These are phyloP conservation scores for Nematolebias whitei DNA, from an alignment of 2,113 vertebrate genomes.

Conservation along the genomic window DNA sequence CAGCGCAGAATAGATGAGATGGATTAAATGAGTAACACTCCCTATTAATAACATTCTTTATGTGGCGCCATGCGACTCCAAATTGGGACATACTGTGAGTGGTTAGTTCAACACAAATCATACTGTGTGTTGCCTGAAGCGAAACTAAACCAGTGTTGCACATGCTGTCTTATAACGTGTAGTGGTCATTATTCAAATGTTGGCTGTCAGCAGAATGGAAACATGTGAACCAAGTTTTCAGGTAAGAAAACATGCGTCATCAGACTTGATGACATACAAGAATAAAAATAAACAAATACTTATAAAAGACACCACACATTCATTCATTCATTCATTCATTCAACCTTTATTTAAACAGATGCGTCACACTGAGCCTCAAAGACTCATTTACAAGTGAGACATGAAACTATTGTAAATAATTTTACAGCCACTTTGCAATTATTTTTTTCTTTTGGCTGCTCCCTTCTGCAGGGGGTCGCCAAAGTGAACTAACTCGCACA, in stretches of 20 bases:
- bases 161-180: neutral
- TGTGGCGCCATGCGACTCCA: slow-evolving; percentile 27
- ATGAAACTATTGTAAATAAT: no score
- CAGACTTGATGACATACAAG: no score
- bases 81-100: slow-evolving; percentile 30
- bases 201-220: neutral
- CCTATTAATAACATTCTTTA: slow-evolving; percentile 63
- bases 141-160: neutral
- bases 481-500: no score
- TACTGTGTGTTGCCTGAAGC: neutral
- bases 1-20: slow-evolving; percentile 66
- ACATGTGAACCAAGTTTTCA: neutral
- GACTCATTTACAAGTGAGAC: no score
- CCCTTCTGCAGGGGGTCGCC: no score
- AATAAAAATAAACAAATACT: no score
- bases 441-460: no score
- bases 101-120: slow-evolving; percentile 42
- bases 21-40: slow-evolving; percentile 60
- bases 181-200: neutral
- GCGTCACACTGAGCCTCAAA: no score
- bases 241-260: neutral
- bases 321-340: no score
- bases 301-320: no score
- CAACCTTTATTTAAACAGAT: no score
- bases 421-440: no score